Base-by-base conservation (phyloP, 2,888 invertebrate species). In the Poecilus cupreus region DNA sequence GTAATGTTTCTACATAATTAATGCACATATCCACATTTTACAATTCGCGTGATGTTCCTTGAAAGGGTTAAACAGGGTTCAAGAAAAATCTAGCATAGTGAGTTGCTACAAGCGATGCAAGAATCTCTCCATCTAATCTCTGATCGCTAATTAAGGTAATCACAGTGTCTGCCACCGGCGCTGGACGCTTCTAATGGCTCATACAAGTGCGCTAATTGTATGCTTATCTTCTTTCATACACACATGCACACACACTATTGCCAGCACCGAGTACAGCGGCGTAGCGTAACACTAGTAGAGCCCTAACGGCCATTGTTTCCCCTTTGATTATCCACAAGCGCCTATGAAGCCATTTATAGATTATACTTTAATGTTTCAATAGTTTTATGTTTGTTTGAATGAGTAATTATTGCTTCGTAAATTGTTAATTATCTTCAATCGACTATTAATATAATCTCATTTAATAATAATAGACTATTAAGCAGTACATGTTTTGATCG, bases 141-240 rank as follows among this genome's bases (percentile, higher is more conserved):
- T 20, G 22, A 72, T 72, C 72, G 74, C 74, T 74, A 74, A 74
- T 74, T 49, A 74, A 74, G 51, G 74, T 74, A 74, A 74, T 74
- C 74, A 74, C 51, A 16, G 74, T 74, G 72, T 72, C 72, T 72
- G 72, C 72, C 43, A 68, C 72, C 72, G 46, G 46, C 70, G 43
- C 20, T 72, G 74, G 74, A 74, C 13, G 74, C 51, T 51, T 51
- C 74, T 74, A 74, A 74, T 74, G 51, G 74, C 26, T 74, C 74
- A 24, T 49, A 74, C 74, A 74, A 74, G 74, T 74, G 49, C 74
- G 74, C 74, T 49, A 74, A 74, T 74, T 74, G 51, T 72, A 16
- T 43, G 43, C 72, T 72, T 72, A 72, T 46, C 72, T 43, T 16
- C 72, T 37, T 22, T 43, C 72, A 24, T 43, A 72, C 43, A 43